Base-by-base conservation (phyloP, 2,888 invertebrate genomes). In the Camponotus fellah region DNA sequence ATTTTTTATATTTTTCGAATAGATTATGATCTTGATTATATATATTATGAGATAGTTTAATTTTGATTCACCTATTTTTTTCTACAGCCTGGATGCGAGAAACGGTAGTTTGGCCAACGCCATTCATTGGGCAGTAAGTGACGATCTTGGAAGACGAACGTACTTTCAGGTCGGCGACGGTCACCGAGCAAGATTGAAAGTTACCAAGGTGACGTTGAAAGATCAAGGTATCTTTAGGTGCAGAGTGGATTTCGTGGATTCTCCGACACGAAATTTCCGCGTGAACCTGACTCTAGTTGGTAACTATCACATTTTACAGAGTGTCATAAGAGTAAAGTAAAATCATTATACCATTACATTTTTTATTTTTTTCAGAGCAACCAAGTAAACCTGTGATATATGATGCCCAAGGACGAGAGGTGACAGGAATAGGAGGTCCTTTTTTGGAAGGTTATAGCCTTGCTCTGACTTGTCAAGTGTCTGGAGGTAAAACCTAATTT, bases 141-240 rank as follows among this genome's bases (percentile, higher is more conserved):
- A 97, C 90, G 97, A 97, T 93, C 96, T 98, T 87, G 98, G 98
- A 12, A 96, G 96, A 65, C 95, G 97, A 68, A 96, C 97, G 40
- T 97, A 97, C 95, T 98, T 98, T 95, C 95, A 96, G 90, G 97
- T 97, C 53, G 96, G 97, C 83, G 96, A 97, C 91, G 97, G 96
- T 92, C 93, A 93, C 34, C 92, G 91, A 34, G 97, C 98, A 9
- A 97, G 97, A 89, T 95, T 98, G 65, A 96, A 97, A 89, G 96
- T 98, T 89, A 96, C 97, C 92, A 96, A 97, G 91, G 97, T 98
- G 83, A 96, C 96, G 82, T 95, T 96, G 64, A 96, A 96, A 40
- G 98, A 98, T 92, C 97, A 98, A 91, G 98, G 98, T 3, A 95
- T 98, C 60, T 99, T 98, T 95, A 96, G 98, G 82, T 98, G 98